Conservation (phyloP, 2,797 vertebrate genomes). For the Odontamblyopus rebecca region DNA sequence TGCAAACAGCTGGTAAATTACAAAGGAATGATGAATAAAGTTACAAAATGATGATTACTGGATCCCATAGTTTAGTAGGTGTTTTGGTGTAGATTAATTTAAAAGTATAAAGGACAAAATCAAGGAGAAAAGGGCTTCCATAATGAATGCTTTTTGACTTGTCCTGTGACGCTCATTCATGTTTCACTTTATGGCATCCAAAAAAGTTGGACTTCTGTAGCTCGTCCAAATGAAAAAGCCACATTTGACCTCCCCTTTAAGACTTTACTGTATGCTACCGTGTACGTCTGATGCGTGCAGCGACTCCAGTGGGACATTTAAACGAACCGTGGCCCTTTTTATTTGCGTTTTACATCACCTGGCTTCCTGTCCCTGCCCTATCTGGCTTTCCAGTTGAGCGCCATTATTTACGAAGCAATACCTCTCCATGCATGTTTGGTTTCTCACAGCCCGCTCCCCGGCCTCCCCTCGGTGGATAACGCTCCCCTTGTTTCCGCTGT, state of each 20-base stretch:
- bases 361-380: conserved; percentile 30
- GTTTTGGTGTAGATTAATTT: no score
- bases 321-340: conserved; percentile 35
- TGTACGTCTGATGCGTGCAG: conserved; percentile 22
- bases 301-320: conserved; percentile 13
- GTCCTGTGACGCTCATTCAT: not conserved
- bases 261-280: conserved; percentile 5
- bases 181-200: not conserved
- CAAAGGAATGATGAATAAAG: no score
- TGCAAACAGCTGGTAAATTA: no score
- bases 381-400: conserved; percentile 45
- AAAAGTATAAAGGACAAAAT: no score
- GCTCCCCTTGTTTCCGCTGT: conserved; percentile 47
- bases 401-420: conserved; percentile 46
- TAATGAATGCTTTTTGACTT: not conserved
- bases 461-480: conserved; percentile 20
- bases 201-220: not conserved
- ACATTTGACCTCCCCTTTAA: conserved; percentile 6
- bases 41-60: no score
- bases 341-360: conserved; percentile 28
- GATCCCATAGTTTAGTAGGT: no score
- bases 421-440: conserved; percentile 41
- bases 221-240: conserved; percentile 22
- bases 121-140: not conserved
- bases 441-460: conserved; percentile 49